Conservation (phyloP, 2,113 vertebrate species). For the Dascyllus trimaculatus region DNA sequence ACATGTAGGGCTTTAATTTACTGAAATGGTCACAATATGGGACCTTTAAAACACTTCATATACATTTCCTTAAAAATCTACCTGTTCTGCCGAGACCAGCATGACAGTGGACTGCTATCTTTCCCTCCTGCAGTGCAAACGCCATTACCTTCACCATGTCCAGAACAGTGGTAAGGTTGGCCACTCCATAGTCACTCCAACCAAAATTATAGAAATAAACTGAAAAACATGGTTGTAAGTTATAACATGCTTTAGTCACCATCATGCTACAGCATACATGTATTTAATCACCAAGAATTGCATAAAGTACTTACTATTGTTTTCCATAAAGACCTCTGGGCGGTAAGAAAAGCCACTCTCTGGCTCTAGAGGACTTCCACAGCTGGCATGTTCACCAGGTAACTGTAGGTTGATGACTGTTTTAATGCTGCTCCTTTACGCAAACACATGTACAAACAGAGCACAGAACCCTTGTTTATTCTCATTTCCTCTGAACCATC, state of each 20-base stretch:
- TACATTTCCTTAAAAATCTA: slow-evolving; percentile 60
- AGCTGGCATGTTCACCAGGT: slow-evolving; percentile 94
- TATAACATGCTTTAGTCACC: slow-evolving; percentile 1
- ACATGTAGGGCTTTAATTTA: too few species aligned
- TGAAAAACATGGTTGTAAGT: slow-evolving; percentile 63
- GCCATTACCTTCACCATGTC: slow-evolving; percentile 96
- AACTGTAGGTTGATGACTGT: slow-evolving; percentile 96
- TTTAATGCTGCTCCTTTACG: slow-evolving; percentile 89
- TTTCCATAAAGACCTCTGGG: slow-evolving; percentile 95
- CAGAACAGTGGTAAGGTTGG: slow-evolving; percentile 89
- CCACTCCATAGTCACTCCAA: slow-evolving; percentile 95
- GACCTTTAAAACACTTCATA: neutral
- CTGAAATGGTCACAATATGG: too few species aligned
- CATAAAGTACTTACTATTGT: slow-evolving; percentile 88
- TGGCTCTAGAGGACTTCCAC: slow-evolving; percentile 91
- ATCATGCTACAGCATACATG: neutral
- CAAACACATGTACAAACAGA: slow-evolving; percentile 27
- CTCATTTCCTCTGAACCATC: neutral
- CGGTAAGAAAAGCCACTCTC: slow-evolving; percentile 94
- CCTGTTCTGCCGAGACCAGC: slow-evolving; percentile 96
- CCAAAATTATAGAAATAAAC: slow-evolving; percentile 98
- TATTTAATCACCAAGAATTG: neutral
- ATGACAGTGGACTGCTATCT: slow-evolving; percentile 93
- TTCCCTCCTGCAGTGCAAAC: slow-evolving; percentile 94
- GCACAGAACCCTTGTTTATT: neutral